Percentiles rank a stretch among this genome's conserved stretches.
phyloP scores from a whole-genome alignment of 2,113 vertebrate species.

The Rhinolophus sinicus region DNA sequence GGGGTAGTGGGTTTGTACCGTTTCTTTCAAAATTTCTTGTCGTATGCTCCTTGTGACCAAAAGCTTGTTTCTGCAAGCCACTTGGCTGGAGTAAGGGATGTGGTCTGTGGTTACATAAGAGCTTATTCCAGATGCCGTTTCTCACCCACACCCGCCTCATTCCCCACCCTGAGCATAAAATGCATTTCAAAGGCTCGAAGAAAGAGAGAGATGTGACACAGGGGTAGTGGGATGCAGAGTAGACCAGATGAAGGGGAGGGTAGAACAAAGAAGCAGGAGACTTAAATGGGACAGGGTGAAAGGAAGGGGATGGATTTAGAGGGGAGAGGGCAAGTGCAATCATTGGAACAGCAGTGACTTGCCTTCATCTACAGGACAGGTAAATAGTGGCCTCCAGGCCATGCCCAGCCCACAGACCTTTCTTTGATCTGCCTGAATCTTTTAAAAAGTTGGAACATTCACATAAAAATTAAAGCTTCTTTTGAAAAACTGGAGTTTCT shows the following conservation, averaged over 20 bases:
- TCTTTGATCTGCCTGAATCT: background rate
- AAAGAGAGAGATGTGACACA: background rate
- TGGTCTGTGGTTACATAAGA: constrained; percentile 66
- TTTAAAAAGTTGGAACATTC: background rate
- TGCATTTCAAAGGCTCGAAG: constrained; percentile 6
- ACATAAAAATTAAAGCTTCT: constrained; percentile 6
- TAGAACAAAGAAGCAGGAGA: background rate
- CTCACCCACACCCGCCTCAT: constrained; percentile 28
- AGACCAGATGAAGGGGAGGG: background rate
- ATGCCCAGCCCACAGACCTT: background rate
- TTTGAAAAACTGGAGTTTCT: background rate
- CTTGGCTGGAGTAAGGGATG: constrained; percentile 52
- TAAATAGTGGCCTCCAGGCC: background rate
- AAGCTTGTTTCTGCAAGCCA: constrained; percentile 52
- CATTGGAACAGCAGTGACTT: fast-evolving
- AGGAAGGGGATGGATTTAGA: background rate
- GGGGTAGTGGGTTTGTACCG: background rate
- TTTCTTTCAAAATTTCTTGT: background rate
- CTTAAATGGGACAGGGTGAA: background rate
- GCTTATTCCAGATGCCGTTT: constrained; percentile 28
- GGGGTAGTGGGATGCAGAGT: background rate
- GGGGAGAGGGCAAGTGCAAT: background rate
- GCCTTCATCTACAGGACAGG: background rate
- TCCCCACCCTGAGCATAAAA: constrained; percentile 7
- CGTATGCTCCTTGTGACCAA: background rate